Evolutionary conservation across 2,797 vertebrate species (phyloP).

Genomic region (Limosa lapponica): DNA sequence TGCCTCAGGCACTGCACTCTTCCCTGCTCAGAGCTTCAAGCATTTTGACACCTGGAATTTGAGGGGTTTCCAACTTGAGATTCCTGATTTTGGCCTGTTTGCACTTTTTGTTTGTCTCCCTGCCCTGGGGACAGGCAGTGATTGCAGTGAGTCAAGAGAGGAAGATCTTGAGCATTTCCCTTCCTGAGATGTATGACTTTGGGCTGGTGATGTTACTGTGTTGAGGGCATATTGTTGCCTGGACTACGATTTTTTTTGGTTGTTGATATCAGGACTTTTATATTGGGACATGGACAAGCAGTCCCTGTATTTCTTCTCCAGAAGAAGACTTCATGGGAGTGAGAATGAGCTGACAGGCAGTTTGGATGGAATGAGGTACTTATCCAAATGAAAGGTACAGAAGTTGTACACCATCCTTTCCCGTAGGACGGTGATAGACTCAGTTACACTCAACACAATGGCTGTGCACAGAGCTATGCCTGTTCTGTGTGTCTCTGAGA

Average conservation of each 20-base stretch:
- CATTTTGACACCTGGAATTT: background rate
- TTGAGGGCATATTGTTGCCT: background rate
- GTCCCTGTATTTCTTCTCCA: background rate
- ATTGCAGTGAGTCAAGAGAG: background rate
- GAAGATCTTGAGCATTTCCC: background rate
- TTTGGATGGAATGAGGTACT: background rate
- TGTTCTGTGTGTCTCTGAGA: background rate
- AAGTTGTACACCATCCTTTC: background rate
- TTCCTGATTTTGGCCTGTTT: background rate
- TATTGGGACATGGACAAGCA: background rate
- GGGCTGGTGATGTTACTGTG: background rate
- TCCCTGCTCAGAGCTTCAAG: background rate
- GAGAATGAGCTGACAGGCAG: background rate
- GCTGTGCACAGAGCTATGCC: background rate
- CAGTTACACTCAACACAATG: accelerated
- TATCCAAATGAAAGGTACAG: background rate
- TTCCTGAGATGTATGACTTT: background rate
- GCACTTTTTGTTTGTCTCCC: background rate
- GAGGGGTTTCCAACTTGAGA: background rate
- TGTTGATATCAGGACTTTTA: background rate
- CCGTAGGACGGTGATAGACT: background rate
- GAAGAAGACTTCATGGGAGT: background rate
- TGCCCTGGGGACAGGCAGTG: background rate
- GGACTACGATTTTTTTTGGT: background rate
- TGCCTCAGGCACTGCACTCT: background rate